These are phyloP conservation scores for Callyntrura guangdongensis DNA, from an alignment of 2,888 invertebrate species.

Conservation along the genomic window DNA sequence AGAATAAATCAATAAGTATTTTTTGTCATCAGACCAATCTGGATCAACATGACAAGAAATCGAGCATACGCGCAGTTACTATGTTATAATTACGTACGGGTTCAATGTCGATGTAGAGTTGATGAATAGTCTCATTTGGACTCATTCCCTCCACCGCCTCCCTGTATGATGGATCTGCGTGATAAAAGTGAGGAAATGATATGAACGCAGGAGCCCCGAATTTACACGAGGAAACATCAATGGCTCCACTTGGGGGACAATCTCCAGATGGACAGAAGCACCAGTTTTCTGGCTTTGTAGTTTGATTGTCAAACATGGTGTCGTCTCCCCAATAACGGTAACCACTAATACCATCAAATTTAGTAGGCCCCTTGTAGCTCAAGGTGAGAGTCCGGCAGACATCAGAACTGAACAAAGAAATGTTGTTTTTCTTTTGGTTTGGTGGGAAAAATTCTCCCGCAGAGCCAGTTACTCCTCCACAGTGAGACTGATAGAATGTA, in stretches of 20 bases:
- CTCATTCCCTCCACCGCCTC: slow-evolving; percentile 89
- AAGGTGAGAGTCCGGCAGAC: slow-evolving; percentile 89
- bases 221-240: slow-evolving; percentile 91
- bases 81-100: slow-evolving; percentile 87
- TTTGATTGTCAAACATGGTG: slow-evolving; percentile 91
- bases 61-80: too few relatives aligned
- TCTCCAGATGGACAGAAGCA: slow-evolving; percentile 89
- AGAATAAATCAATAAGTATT: slow-evolving; percentile 25
- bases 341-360: slow-evolving; percentile 88
- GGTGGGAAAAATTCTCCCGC: slow-evolving; percentile 93
- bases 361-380: slow-evolving; percentile 88
- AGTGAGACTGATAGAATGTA: slow-evolving; percentile 88
- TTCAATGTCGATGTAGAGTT: slow-evolving; percentile 92
- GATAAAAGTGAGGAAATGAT: slow-evolving; percentile 93
- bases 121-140: slow-evolving; percentile 89
- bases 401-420: slow-evolving; percentile 91
- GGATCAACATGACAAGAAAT: too few relatives aligned
- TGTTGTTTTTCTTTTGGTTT: slow-evolving; percentile 88
- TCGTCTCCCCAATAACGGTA: slow-evolving; percentile 89
- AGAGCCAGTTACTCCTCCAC: slow-evolving; percentile 90
- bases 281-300: slow-evolving; percentile 87
- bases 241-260: slow-evolving; percentile 87
- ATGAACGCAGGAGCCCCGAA: slow-evolving; percentile 93
- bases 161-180: slow-evolving; percentile 90
- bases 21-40: too few relatives aligned